These are phyloP conservation scores for Malurus melanocephalus DNA, from an alignment of 2,113 vertebrate species.

Conservation along the genomic window DNA sequence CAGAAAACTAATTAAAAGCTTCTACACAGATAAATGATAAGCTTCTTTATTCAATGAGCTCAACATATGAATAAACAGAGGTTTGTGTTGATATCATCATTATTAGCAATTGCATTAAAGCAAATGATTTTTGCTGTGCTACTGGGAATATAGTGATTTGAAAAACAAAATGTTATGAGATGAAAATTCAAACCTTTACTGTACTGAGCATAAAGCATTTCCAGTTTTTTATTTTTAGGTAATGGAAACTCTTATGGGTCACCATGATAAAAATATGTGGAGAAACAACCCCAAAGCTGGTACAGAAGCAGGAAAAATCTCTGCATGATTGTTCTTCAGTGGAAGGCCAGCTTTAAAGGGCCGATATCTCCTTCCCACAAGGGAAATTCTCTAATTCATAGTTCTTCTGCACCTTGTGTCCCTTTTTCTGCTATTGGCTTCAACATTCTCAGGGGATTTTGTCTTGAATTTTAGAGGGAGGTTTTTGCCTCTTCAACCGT, in stretches of 20 bases:
- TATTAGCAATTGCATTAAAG: slow-evolving; percentile 58
- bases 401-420: background rate
- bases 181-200: background rate
- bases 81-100: slow-evolving; percentile 36
- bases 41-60: slow-evolving; percentile 54
- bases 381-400: background rate
- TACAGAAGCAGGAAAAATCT: background rate
- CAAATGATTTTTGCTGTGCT: slow-evolving; percentile 42
- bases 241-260: background rate
- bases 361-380: rapidly evolving
- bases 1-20: slow-evolving; percentile 64
- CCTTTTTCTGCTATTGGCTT: background rate
- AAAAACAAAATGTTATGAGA: slow-evolving; percentile 41
- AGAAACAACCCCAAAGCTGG: background rate
- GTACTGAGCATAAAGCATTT: background rate
- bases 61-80: slow-evolving; percentile 48
- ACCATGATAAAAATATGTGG: background rate
- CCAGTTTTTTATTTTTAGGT: background rate
- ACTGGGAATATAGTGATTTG: slow-evolving; percentile 44
- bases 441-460: background rate
- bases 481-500: slow-evolving; percentile 28
- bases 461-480: slow-evolving; percentile 19
- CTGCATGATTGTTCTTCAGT: background rate
- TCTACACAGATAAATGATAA: slow-evolving; percentile 57
- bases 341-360: background rate